Percentiles rank a stretch among this genome's conserved stretches.
These are phyloP conservation scores for Chiloscyllium plagiosum DNA, from an alignment of 2,113 vertebrate species.

Conservation along the genomic window DNA sequence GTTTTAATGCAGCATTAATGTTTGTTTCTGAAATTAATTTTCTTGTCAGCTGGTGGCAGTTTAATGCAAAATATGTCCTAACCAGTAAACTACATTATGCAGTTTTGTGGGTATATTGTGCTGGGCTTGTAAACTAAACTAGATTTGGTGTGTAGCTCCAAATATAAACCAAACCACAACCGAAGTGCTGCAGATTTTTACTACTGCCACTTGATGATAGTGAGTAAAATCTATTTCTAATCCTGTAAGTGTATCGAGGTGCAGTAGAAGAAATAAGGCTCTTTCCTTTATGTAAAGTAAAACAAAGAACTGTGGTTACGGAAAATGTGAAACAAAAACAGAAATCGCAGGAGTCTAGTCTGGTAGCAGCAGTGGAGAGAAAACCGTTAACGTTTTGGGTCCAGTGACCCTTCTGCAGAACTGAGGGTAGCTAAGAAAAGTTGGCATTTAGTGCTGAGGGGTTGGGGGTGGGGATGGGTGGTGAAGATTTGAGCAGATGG, in stretches of 20 bases:
- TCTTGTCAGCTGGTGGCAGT: background rate
- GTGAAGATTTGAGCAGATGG: too few species aligned
- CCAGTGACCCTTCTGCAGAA: background rate
- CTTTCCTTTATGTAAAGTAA: background rate
- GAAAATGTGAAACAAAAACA: background rate
- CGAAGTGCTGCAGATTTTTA: background rate
- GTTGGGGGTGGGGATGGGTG: too few species aligned
- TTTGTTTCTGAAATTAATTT: background rate
- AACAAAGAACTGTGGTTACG: background rate
- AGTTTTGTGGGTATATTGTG: background rate
- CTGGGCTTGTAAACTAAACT: background rate
- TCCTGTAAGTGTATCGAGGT: background rate
- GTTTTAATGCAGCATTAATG: background rate
- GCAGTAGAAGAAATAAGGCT: background rate
- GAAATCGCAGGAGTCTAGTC: background rate
- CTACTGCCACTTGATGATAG: background rate
- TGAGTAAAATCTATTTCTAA: background rate
- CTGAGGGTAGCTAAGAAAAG: background rate
- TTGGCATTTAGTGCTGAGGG: too few species aligned
- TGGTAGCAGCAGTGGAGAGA: background rate
- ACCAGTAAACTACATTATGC: background rate
- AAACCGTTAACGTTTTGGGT: background rate
- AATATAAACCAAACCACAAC: background rate
- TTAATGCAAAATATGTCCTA: background rate
- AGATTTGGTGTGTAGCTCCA: background rate